phyloP scores from a whole-genome alignment of 2,113 vertebrate species.

The Anhinga anhinga region DNA sequence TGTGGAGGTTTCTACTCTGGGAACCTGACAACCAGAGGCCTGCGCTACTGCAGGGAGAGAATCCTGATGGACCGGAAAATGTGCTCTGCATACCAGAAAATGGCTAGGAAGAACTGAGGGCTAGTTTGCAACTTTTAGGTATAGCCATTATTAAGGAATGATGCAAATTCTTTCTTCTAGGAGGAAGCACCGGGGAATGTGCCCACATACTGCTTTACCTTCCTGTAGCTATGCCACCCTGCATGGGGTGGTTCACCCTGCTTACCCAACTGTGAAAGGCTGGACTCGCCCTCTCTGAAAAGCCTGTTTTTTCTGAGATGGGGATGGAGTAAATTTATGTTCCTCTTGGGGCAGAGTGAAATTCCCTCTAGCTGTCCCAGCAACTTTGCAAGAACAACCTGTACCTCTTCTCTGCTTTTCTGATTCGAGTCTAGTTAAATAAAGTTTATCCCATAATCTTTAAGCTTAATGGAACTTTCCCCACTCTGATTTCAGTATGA shows the following conservation, averaged over 20 bases:
- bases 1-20: background rate
- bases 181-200: background rate
- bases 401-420: background rate
- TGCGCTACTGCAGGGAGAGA: background rate
- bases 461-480: background rate
- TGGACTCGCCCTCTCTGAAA: background rate
- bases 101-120: background rate
- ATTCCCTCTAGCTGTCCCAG: background rate
- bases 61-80: background rate
- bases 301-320: background rate
- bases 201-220: background rate
- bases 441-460: background rate
- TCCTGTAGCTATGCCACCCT: background rate
- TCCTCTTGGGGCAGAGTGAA: background rate
- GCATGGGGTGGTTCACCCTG: background rate
- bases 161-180: constrained; percentile 28
- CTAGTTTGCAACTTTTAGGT: background rate
- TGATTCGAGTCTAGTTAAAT: background rate
- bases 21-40: background rate
- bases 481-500: background rate
- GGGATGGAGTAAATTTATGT: background rate
- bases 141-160: background rate
- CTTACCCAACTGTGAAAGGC: background rate
- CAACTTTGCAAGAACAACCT: background rate
- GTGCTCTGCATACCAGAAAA: background rate